phyloP scores from a whole-genome alignment of 2,888 invertebrate species.

The Tetramorium bicarinatum region DNA sequence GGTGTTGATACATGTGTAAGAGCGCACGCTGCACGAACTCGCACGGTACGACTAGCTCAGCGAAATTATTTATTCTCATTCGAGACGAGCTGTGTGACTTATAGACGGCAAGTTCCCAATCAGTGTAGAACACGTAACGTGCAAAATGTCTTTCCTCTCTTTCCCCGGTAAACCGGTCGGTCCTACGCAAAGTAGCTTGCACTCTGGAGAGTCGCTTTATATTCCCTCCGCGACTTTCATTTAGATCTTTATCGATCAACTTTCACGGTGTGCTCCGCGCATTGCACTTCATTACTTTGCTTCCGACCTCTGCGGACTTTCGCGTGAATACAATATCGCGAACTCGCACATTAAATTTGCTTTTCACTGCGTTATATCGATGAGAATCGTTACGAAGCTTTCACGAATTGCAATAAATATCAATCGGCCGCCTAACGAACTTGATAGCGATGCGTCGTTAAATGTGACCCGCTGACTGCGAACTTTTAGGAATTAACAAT shows the following conservation, averaged over 20 bases:
- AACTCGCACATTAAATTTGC: slow-evolving; percentile 26
- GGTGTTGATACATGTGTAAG: background rate
- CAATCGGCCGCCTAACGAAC: slow-evolving; percentile 30
- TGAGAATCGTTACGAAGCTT: slow-evolving; percentile 23
- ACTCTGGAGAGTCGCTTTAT: slow-evolving; percentile 66
- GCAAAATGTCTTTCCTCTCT: slow-evolving; percentile 45
- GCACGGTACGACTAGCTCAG: background rate
- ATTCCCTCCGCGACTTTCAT: slow-evolving; percentile 73
- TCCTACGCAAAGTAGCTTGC: slow-evolving; percentile 67
- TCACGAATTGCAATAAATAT: slow-evolving; percentile 36
- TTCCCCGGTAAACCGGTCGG: slow-evolving; percentile 69
- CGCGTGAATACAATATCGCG: slow-evolving; percentile 40
- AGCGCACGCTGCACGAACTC: background rate
- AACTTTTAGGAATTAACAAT: background rate
- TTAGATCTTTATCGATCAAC: slow-evolving; percentile 77
- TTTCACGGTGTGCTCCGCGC: slow-evolving; percentile 71
- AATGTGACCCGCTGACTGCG: background rate
- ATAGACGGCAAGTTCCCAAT: slow-evolving; percentile 59
- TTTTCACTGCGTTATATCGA: slow-evolving; percentile 18
- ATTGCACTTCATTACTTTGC: slow-evolving; percentile 64
- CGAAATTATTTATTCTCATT: slow-evolving; percentile 36
- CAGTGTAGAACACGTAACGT: slow-evolving; percentile 53
- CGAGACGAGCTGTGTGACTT: slow-evolving; percentile 39
- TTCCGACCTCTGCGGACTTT: slow-evolving; percentile 60
- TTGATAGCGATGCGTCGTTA: background rate